phyloP scores from a whole-genome alignment of 2,888 invertebrate species.

The Hirudinaria manillensis region DNA sequence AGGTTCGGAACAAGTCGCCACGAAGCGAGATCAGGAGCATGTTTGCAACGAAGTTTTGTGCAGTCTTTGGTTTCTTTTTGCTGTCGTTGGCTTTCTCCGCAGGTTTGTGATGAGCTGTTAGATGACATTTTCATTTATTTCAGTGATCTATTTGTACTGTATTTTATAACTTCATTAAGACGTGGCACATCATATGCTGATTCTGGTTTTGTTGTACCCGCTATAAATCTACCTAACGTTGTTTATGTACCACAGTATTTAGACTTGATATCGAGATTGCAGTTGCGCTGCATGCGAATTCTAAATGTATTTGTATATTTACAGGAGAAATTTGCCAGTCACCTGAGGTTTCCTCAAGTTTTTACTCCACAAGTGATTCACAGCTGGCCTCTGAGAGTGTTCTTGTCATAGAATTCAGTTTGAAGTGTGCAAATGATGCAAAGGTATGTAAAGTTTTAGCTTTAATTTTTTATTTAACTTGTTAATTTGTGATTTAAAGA shows the following conservation, averaged over 20 bases:
- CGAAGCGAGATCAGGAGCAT: background rate
- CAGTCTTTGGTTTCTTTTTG: background rate
- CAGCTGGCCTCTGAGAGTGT: slow-evolving; percentile 83
- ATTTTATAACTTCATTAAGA: background rate
- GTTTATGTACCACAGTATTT: background rate
- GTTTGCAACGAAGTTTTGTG: background rate
- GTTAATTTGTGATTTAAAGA: background rate
- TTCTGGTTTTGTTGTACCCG: background rate
- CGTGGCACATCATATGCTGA: background rate
- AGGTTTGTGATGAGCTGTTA: background rate
- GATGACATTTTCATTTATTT: background rate
- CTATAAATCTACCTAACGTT: no score
- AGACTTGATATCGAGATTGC: background rate
- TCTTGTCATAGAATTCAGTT: slow-evolving; percentile 79
- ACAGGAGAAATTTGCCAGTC: slow-evolving; percentile 51
- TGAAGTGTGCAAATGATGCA: slow-evolving; percentile 65
- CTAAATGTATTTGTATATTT: background rate
- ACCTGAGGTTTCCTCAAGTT: slow-evolving; percentile 61
- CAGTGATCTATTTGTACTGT: background rate
- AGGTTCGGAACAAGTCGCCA: background rate
- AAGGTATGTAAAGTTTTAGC: slow-evolving; percentile 48
- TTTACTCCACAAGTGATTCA: slow-evolving; percentile 86
- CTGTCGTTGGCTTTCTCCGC: background rate
- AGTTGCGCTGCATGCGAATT: background rate
- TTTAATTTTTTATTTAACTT: background rate